phyloP scores from a whole-genome alignment of 2,797 vertebrate genomes.

The Menidia menidia region DNA sequence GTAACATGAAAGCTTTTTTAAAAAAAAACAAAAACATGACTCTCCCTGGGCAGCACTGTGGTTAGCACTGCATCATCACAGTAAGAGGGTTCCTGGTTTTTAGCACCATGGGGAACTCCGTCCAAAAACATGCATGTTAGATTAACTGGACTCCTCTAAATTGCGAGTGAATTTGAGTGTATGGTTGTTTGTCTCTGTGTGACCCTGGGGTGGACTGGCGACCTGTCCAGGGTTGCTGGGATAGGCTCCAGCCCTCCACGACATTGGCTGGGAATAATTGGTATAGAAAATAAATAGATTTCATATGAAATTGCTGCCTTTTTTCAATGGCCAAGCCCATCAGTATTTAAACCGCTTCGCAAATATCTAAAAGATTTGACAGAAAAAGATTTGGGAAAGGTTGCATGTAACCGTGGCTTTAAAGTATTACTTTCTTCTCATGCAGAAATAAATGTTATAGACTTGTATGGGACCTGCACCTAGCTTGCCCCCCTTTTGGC shows the following conservation, averaged over 20 bases:
- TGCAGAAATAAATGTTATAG: background rate
- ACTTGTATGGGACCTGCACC: background rate
- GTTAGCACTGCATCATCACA: too few species aligned
- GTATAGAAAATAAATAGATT: slow-evolving; percentile 31
- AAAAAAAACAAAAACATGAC: slow-evolving; percentile 60
- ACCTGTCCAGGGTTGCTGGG: too few species aligned
- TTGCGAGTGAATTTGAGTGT: too few species aligned
- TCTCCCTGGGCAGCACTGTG: slow-evolving; percentile 27
- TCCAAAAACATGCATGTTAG: too few species aligned
- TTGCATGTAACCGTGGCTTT: background rate
- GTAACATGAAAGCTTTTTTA: slow-evolving; percentile 64
- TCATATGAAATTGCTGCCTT: slow-evolving; percentile 30
- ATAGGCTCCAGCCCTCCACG: too few species aligned
- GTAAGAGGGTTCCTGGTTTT: too few species aligned
- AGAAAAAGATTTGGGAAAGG: slow-evolving; percentile 7
- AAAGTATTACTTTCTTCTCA: slow-evolving; percentile 6
- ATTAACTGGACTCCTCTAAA: too few species aligned
- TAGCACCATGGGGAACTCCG: too few species aligned
- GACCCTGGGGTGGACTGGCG: too few species aligned
- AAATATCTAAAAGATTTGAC: slow-evolving; percentile 18
- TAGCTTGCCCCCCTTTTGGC: slow-evolving; percentile 21
- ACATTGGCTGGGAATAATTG: too few species aligned
- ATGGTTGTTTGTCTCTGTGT: too few species aligned
- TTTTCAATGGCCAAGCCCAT: slow-evolving; percentile 16
- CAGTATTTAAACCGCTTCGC: slow-evolving; percentile 14